A percentile compares a stretch with the other conserved stretches of the same genome.
Evolutionary conservation across 1,140 invertebrate genomes (phyloP).

Genomic region (Pygmarrhopalites habei): DNA sequence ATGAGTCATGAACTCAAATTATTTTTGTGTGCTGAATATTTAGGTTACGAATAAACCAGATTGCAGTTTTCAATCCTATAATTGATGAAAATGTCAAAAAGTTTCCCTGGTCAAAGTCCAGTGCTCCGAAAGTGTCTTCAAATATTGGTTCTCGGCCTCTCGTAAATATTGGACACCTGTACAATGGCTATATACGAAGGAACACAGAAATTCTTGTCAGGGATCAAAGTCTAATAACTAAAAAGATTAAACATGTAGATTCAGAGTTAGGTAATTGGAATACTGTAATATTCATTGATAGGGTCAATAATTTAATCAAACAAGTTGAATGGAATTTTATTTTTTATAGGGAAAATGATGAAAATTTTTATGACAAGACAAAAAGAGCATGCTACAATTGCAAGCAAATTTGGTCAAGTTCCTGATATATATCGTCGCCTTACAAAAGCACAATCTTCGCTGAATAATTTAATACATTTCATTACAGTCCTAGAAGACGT

Average conservation of each 20-base stretch:
- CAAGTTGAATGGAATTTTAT: no score
- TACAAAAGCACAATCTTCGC: no score
- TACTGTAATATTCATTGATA: no score
- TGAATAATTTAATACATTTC: no score
- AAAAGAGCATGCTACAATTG: conserved; percentile 70
- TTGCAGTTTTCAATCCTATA: conserved; percentile 26
- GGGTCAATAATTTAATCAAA: conserved; percentile 63
- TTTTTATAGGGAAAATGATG: no score
- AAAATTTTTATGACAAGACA: conserved; percentile 65
- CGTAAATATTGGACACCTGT: conserved; percentile 18
- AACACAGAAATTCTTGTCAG: conserved; percentile 2
- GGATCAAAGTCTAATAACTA: conserved; percentile 18
- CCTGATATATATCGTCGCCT: conserved; percentile 67
- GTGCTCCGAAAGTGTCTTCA: conserved; percentile 14
- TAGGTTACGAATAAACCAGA: conserved; percentile 17
- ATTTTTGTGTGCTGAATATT: no score
- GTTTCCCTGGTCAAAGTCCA: conserved; percentile 9
- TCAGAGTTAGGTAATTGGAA: no score
- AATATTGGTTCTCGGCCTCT: conserved; percentile 16
- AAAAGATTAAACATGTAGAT: conserved; percentile 49
- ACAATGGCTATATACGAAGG: conserved; percentile 10
- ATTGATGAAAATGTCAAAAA: conserved; percentile 23
- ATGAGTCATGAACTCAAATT: conserved; percentile 12
- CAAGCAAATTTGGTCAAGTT: conserved; percentile 75
- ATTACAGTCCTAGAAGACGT: no score